These are phyloP conservation scores for Litocranius walleri DNA, from an alignment of 2,113 vertebrate species.

Conservation along the genomic window DNA sequence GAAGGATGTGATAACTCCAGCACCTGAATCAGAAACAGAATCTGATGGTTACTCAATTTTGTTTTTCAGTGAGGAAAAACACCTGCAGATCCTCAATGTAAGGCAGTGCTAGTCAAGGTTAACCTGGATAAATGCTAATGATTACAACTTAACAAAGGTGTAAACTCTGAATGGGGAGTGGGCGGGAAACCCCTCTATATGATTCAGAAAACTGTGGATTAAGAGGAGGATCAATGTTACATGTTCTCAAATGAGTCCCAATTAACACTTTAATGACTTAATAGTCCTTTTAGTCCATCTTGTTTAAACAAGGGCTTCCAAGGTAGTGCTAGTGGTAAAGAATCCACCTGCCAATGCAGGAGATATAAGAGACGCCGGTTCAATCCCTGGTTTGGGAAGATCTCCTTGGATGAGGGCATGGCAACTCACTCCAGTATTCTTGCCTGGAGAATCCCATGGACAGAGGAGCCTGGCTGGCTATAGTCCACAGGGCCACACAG, in stretches of 20 bases:
- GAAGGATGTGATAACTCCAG: background rate
- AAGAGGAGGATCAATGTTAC: background rate
- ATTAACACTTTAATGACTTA: background rate
- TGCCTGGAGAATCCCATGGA: background rate
- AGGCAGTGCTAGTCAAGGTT: background rate
- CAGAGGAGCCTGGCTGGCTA: background rate
- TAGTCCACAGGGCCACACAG: background rate
- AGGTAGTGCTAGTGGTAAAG: background rate
- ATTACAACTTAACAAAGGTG: background rate
- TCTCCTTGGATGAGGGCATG: background rate
- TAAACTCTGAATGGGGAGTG: background rate
- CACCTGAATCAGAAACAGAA: constrained; percentile 11
- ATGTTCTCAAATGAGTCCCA: background rate
- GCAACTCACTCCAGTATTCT: background rate
- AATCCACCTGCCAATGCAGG: background rate
- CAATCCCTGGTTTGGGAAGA: background rate
- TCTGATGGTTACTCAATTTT: background rate
- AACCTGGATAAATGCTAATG: background rate
- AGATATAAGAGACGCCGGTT: background rate
- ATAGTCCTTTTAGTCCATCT: background rate
- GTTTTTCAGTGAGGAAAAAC: background rate
- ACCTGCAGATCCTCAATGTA: background rate
- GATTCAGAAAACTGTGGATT: background rate
- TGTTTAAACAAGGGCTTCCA: background rate
- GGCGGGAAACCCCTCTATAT: background rate